Evolutionary conservation across 2,113 vertebrate species (phyloP).

Genomic region (Lepisosteus osseus): DNA sequence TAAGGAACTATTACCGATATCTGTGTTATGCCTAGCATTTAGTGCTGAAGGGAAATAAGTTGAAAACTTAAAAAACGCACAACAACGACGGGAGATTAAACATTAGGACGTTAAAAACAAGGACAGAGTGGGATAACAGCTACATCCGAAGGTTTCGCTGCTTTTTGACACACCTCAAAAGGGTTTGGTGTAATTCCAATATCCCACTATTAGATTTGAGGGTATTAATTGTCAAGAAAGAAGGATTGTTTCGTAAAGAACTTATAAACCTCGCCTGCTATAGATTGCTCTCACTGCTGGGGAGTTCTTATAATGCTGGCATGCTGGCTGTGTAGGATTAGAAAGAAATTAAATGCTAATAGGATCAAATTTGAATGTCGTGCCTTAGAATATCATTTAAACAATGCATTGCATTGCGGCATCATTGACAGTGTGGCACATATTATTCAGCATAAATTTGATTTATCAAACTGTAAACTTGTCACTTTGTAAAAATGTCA

Average conservation of each 20-base stretch:
- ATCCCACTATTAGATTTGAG: conserved; percentile 70
- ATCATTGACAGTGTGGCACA: conserved; percentile 47
- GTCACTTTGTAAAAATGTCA: conserved; percentile 76
- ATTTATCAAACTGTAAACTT: conserved; percentile 77
- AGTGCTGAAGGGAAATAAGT: too few relatives aligned
- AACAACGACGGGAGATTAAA: neutral
- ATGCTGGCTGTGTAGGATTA: conserved; percentile 56
- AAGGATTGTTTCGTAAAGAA: conserved; percentile 55
- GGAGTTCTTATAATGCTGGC: conserved; percentile 46
- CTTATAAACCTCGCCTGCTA: conserved; percentile 46
- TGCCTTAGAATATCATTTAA: conserved; percentile 60
- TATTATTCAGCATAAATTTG: conserved; percentile 52
- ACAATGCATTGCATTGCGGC: conserved; percentile 31
- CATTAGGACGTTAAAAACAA: too few relatives aligned
- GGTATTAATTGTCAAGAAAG: conserved; percentile 75
- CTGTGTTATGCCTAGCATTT: too few relatives aligned
- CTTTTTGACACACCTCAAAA: conserved; percentile 28
- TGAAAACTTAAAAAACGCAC: neutral
- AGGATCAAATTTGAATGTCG: conserved; percentile 66
- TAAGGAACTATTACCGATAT: too few relatives aligned
- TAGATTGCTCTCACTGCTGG: conserved; percentile 54
- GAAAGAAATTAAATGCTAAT: conserved; percentile 77
- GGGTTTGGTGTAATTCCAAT: conserved; percentile 63
- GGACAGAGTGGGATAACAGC: conserved; percentile 42
- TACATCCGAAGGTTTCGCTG: conserved; percentile 48